phyloP scores from a whole-genome alignment of 2,113 vertebrate genomes.

The Salvelinus alpinus region DNA sequence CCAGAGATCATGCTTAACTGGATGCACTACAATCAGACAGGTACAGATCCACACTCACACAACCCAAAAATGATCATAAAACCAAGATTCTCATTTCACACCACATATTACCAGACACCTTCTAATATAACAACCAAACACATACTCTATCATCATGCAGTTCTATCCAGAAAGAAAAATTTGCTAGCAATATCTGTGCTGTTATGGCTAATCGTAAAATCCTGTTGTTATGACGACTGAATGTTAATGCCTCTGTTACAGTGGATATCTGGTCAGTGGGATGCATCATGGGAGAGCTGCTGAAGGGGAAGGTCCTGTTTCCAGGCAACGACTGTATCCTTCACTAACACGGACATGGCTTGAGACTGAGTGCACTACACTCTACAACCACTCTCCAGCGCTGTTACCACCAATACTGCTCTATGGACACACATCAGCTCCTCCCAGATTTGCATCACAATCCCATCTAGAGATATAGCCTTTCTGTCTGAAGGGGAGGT shows the following conservation, averaged over 20 bases:
- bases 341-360: conserved; percentile 49
- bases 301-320: conserved; percentile 95
- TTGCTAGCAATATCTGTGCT: background rate
- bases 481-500: conserved; percentile 18
- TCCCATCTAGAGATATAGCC: conserved; percentile 16
- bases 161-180: background rate
- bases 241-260: conserved; percentile 87
- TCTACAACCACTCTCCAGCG: conserved; percentile 6
- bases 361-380: conserved; percentile 42
- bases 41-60: conserved; percentile 61
- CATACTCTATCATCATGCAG: background rate
- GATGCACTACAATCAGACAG: conserved; percentile 99
- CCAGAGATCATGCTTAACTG: conserved; percentile 99
- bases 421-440: conserved; percentile 6
- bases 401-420: conserved; percentile 21
- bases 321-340: conserved; percentile 99
- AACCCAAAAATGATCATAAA: background rate
- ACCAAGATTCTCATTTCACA: background rate
- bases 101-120: background rate
- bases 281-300: conserved; percentile 97
- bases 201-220: conserved; percentile 87
- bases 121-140: background rate
- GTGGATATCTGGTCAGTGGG: conserved; percentile 99
- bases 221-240: conserved; percentile 76
- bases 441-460: conserved; percentile 55